Conservation (phyloP, 2,113 vertebrate genomes). For the Prolemur simus region DNA sequence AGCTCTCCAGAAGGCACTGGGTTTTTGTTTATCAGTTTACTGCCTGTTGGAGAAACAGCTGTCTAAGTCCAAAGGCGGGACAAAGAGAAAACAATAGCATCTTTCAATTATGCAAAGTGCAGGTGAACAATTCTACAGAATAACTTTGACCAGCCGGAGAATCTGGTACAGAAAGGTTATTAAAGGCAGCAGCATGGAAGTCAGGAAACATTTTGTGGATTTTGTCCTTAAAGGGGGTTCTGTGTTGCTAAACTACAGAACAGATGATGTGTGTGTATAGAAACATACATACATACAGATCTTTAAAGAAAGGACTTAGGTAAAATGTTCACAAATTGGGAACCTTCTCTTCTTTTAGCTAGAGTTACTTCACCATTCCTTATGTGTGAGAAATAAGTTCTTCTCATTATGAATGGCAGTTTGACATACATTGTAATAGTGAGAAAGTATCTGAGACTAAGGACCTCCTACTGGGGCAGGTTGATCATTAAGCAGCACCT, state of each 20-base stretch:
- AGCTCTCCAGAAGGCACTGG: conserved; percentile 32
- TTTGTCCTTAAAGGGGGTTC: neutral
- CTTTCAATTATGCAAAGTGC: conserved; percentile 37
- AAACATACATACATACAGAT: neutral
- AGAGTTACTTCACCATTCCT: neutral
- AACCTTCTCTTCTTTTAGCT: neutral
- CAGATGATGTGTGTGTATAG: neutral
- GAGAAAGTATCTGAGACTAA: neutral
- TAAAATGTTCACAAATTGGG: neutral
- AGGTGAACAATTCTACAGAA: neutral
- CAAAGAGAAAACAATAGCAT: neutral
- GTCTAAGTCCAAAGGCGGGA: neutral
- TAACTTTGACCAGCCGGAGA: neutral
- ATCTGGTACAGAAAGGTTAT: neutral
- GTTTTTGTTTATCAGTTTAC: conserved; percentile 49
- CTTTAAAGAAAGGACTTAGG: neutral
- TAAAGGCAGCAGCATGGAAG: neutral
- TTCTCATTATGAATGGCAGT: neutral
- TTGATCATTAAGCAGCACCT: neutral
- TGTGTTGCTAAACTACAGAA: neutral
- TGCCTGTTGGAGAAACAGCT: conserved; percentile 56
- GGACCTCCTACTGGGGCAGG: neutral
- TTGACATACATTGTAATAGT: neutral
- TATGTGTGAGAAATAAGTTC: neutral
- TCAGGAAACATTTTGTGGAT: neutral